A percentile compares a stretch with the other conserved stretches of the same genome.
These are phyloP conservation scores for Nerophis lumbriciformis DNA, from an alignment of 2,113 vertebrate species.

Conservation along the genomic window DNA sequence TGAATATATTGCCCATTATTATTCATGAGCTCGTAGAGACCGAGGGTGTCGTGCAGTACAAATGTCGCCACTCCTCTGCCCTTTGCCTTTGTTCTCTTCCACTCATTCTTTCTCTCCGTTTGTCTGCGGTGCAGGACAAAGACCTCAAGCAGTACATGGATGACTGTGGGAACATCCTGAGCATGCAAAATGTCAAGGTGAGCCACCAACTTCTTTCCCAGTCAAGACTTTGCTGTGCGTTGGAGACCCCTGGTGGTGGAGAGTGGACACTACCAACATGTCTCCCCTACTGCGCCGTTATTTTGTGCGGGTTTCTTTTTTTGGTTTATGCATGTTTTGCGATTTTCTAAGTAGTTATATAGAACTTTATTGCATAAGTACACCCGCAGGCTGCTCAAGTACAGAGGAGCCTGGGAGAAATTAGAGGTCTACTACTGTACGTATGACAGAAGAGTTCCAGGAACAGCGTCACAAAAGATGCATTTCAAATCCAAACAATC, in stretches of 20 bases:
- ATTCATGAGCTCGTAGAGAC: constrained; percentile 32
- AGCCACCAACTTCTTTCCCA: constrained; percentile 35
- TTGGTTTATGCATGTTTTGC: too few species aligned
- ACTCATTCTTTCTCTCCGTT: not conserved
- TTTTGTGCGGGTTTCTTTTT: too few species aligned
- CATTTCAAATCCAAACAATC: too few species aligned
- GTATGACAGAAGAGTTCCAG: too few species aligned
- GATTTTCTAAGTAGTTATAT: too few species aligned
- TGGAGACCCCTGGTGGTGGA: constrained; percentile 56
- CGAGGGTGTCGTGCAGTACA: constrained; percentile 1
- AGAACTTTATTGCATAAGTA: too few species aligned
- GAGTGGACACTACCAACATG: not conserved
- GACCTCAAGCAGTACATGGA: constrained; percentile 91
- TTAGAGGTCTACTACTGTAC: too few species aligned
- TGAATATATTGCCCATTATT: constrained; percentile 24
- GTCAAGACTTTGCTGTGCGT: constrained; percentile 17
- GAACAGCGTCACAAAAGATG: too few species aligned
- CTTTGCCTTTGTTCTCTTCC: not conserved
- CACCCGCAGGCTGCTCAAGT: too few species aligned
- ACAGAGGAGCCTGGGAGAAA: too few species aligned
- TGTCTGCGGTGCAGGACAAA: constrained; percentile 74
- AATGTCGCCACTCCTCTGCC: constrained; percentile 19
- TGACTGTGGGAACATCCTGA: constrained; percentile 86
- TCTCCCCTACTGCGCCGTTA: too few species aligned
- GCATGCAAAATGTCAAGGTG: constrained; percentile 88